These are phyloP conservation scores for Selene dorsalis DNA, from an alignment of 2,797 vertebrate genomes.

Conservation along the genomic window DNA sequence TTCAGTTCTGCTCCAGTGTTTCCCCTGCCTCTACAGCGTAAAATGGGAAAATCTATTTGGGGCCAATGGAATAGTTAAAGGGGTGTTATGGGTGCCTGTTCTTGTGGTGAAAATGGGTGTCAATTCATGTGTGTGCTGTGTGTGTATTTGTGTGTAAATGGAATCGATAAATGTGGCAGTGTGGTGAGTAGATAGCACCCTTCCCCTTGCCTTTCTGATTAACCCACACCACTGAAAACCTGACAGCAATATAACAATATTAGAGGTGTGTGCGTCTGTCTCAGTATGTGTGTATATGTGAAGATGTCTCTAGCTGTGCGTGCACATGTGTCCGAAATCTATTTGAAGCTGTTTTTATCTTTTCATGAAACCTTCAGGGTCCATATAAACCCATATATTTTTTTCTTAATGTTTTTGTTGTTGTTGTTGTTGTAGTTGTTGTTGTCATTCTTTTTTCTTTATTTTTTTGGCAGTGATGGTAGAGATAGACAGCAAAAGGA, in stretches of 20 bases:
- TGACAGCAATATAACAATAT: conserved; percentile 83
- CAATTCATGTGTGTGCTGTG: conserved; percentile 73
- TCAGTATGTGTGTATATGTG: conserved; percentile 35
- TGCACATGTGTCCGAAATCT: conserved; percentile 37
- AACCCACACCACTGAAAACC: conserved; percentile 83
- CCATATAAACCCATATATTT: conserved; percentile 51
- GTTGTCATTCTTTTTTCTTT: neutral
- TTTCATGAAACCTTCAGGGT: conserved; percentile 71
- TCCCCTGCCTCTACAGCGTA: conserved; percentile 94
- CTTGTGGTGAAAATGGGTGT: conserved; percentile 80
- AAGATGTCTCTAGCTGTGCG: conserved; percentile 17
- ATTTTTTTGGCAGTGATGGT: neutral
- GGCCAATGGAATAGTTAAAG: conserved; percentile 98
- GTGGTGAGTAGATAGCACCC: conserved; percentile 86
- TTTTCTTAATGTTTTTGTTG: neutral
- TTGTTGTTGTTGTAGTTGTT: no score
- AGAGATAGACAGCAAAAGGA: neutral
- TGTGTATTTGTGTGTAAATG: conserved; percentile 79
- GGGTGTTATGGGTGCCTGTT: conserved; percentile 90
- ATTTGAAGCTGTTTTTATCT: conserved; percentile 70
- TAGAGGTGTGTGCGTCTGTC: conserved; percentile 56
- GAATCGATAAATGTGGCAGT: conserved; percentile 87
- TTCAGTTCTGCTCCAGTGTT: conserved; percentile 98
- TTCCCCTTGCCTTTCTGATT: conserved; percentile 87
- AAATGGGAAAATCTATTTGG: conserved; percentile 99